These are phyloP conservation scores for Lapara coniferarum DNA, from an alignment of 2,888 invertebrate genomes.

Conservation along the genomic window DNA sequence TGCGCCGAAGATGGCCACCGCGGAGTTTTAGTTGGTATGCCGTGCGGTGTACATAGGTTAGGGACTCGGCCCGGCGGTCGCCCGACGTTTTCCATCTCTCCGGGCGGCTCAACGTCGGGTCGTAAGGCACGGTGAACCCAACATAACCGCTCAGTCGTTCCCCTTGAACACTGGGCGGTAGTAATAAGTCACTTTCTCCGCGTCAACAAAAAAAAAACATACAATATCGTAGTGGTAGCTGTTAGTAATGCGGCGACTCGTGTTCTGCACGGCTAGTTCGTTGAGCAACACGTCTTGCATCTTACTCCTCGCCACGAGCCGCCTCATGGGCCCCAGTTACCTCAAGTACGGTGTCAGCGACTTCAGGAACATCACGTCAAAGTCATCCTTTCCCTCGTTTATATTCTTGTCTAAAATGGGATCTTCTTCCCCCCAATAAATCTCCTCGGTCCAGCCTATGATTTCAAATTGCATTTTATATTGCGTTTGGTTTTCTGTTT, in stretches of 20 bases:
- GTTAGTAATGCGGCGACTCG: neutral
- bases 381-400: constrained; percentile 47
- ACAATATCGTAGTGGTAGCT: neutral
- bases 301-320: constrained; percentile 57
- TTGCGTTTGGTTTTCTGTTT: constrained; percentile 25
- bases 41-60: no score
- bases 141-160: no score
- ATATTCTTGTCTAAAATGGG: constrained; percentile 41
- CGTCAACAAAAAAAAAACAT: no score
- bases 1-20: no score
- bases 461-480: constrained; percentile 31
- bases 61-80: no score
- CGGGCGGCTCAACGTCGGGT: no score
- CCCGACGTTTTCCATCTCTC: no score
- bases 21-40: no score
- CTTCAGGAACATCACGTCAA: constrained; percentile 61
- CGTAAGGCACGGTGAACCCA: no score
- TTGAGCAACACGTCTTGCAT: constrained; percentile 62
- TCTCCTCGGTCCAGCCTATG: constrained; percentile 30
- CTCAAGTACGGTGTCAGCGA: constrained; percentile 61
- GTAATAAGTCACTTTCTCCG: no score
- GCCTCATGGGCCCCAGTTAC: constrained; percentile 56
- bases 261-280: constrained; percentile 50
- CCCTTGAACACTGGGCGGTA: no score
- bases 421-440: constrained; percentile 31